Evolutionary conservation across 1,140 invertebrate species (phyloP), one percentile per base, ranked within the genome.

Genomic region (Tyrophagus putrescentiae): DNA sequence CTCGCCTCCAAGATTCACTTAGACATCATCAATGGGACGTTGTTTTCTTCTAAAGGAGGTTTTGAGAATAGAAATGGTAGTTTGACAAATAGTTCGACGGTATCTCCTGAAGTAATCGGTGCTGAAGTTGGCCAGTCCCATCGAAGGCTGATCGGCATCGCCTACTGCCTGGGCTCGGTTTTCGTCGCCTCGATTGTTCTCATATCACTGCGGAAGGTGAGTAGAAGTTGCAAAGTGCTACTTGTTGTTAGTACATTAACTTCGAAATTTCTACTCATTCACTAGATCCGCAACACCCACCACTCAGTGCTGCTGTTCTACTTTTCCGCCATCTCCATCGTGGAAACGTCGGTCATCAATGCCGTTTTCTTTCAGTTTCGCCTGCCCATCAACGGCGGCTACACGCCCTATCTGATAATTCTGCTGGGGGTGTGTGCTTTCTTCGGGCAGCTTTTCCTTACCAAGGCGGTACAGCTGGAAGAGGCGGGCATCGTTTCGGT

Each of bases 281-380:
- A 1, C 16, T 18, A 59, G 57, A 7, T 59, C 3, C 90, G 90
- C 71, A 82, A 82, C 1, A 75, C 89, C 48, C 85, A 90, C 73
- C 88, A 85, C 70, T 86, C 85, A 61, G 84, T 90, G 6, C 86
- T 89, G 23, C 86, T 90, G 84, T 82, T 83, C 13, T 87, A 86
- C 70, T 91, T 88, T 75, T 85, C 86, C 63, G 64, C 64, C 60
- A 85, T 88, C 69, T 84, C 85, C 7, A 75, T 91, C n/a, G 70
- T 87, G 13, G 84, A 89, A 69, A 87, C 85, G 1, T 68, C 86
- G 23, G 72, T 82, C 23, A 80, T 87, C 28, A 83, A 82, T 36
- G 81, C 80, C 71, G 71, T 79, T 0, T 79, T 87, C 59, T 85
- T 84, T 18, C 80, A 82, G 7, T 72, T 88, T 3, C 85, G 85